Conservation (phyloP, 2,113 vertebrate species). For the Furnarius figulus region DNA sequence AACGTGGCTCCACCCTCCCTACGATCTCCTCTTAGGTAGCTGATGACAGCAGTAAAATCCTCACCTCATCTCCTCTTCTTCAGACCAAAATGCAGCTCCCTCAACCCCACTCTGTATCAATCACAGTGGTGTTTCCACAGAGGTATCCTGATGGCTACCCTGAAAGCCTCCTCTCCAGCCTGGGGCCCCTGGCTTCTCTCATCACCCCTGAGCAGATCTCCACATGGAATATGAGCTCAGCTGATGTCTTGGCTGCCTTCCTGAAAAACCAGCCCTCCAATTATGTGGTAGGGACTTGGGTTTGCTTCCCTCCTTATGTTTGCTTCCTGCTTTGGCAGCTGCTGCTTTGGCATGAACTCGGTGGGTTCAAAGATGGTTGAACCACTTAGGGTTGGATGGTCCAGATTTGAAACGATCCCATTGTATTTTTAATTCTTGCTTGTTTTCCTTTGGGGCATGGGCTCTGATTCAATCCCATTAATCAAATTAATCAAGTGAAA, state of each 20-base stretch:
- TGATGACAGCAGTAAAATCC: neutral
- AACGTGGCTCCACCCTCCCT: neutral
- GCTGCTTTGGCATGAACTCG: neutral
- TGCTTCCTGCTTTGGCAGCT: neutral
- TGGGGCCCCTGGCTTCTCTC: neutral
- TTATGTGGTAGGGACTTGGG: neutral
- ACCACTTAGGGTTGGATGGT: neutral
- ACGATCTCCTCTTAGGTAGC: neutral
- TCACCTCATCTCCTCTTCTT: neutral
- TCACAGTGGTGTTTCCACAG: neutral
- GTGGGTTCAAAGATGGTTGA: neutral
- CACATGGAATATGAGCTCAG: conserved; percentile 64
- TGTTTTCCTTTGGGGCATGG: neutral
- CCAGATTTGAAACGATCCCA: rapidly evolving
- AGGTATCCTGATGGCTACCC: conserved; percentile 68
- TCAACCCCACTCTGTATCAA: too few relatives aligned
- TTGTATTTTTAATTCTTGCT: neutral
- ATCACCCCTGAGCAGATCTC: neutral
- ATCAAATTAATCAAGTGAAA: too few relatives aligned
- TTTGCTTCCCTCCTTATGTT: neutral
- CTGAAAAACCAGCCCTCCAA: rapidly evolving
- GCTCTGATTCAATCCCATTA: rapidly evolving
- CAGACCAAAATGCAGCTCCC: neutral
- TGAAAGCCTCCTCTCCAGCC: neutral
- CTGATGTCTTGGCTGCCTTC: conserved; percentile 8